These are phyloP conservation scores for Cyprinodon diabolis DNA, from an alignment of 2,797 vertebrate genomes.

Conservation along the genomic window DNA sequence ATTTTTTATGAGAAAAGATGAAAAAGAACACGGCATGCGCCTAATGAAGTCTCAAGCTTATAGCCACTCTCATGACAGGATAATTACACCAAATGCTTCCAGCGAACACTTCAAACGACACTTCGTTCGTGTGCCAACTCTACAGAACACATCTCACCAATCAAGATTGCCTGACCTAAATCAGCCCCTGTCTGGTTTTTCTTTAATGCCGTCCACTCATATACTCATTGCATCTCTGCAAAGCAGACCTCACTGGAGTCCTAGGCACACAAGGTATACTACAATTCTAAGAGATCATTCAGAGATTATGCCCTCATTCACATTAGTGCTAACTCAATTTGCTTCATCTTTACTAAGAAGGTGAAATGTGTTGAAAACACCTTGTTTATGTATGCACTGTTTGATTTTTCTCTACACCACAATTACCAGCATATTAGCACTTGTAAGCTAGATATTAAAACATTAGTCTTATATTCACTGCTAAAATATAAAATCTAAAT, in stretches of 20 bases:
- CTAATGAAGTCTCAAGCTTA: slow-evolving; percentile 78
- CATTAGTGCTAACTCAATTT: slow-evolving; percentile 14
- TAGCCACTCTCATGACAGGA: slow-evolving; percentile 78
- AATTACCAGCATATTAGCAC: not conserved
- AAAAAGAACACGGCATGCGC: slow-evolving; percentile 73
- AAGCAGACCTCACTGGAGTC: slow-evolving; percentile 36
- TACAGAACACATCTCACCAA: slow-evolving; percentile 72
- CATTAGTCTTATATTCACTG: too few relatives aligned
- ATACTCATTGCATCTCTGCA: slow-evolving; percentile 45
- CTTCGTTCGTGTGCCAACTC: slow-evolving; percentile 72
- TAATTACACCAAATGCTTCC: slow-evolving; percentile 81
- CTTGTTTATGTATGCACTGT: not conserved
- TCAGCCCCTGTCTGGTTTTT: slow-evolving; percentile 54
- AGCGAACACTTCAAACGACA: slow-evolving; percentile 80
- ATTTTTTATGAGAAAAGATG: slow-evolving; percentile 63
- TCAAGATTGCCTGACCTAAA: slow-evolving; percentile 77
- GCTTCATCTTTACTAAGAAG: slow-evolving; percentile 4
- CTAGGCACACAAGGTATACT: slow-evolving; percentile 21
- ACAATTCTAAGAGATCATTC: slow-evolving; percentile 10
- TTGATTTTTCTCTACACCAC: not conserved
- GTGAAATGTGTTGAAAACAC: not conserved
- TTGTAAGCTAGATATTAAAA: not conserved
- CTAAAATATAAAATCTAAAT: too few relatives aligned
- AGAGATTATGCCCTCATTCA: slow-evolving; percentile 23
- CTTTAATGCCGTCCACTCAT: slow-evolving; percentile 41